phyloP scores from a whole-genome alignment of 2,888 invertebrate species.

The Heliconius ismenius region DNA sequence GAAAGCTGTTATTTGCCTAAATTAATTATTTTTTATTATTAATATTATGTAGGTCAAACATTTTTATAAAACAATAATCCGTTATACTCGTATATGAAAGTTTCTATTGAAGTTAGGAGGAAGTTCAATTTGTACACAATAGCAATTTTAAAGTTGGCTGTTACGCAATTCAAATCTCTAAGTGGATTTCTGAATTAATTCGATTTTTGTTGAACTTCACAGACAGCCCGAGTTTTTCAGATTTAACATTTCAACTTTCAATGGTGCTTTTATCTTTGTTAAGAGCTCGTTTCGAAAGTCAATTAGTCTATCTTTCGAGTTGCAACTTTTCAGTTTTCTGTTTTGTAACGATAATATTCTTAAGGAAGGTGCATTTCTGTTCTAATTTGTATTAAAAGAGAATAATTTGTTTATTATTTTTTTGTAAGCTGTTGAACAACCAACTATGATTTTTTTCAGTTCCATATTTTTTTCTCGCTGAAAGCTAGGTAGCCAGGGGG shows the following conservation, averaged over 20 bases:
- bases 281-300: constrained; percentile 39
- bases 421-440: too few relatives aligned
- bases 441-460: too few relatives aligned
- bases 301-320: constrained; percentile 39
- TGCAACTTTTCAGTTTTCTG: constrained; percentile 19
- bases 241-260: constrained; percentile 56
- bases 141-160: constrained; percentile 67
- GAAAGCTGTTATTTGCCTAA: too few relatives aligned
- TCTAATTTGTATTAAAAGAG: background rate
- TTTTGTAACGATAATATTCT: constrained; percentile 21
- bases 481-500: background rate
- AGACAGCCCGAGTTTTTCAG: constrained; percentile 60
- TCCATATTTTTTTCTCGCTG: too few relatives aligned
- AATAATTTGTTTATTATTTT: background rate
- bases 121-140: constrained; percentile 72
- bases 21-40: background rate
- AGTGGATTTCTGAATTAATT: constrained; percentile 72
- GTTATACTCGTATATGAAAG: constrained; percentile 50
- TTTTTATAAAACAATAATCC: constrained; percentile 47
- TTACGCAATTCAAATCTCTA: constrained; percentile 66
- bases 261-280: constrained; percentile 54
- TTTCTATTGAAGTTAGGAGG: constrained; percentile 51
- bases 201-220: constrained; percentile 67
- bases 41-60: background rate
- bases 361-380: constrained; percentile 8